phyloP scores from a whole-genome alignment of 1,140 invertebrate genomes.

The Theocolax elegans region DNA sequence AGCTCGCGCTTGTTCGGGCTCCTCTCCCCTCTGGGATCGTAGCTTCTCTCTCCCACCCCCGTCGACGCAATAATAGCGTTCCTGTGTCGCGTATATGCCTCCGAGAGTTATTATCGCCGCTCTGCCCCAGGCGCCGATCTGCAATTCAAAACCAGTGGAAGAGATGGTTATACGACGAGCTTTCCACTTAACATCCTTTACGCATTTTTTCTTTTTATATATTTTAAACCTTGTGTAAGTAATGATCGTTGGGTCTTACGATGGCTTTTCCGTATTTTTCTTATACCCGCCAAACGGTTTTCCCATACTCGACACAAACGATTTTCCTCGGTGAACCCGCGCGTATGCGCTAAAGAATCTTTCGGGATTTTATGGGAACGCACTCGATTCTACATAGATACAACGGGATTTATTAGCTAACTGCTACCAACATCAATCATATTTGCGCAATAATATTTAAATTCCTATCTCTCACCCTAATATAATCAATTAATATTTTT shows the following conservation, averaged over 20 bases:
- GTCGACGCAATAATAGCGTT: not conserved
- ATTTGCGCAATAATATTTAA: too few species aligned
- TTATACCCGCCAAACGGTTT: too few species aligned
- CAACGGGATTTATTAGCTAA: too few species aligned
- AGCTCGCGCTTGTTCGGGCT: conserved; percentile 31
- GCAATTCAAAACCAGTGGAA: conserved; percentile 25
- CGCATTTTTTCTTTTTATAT: not conserved
- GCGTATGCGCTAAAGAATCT: too few species aligned
- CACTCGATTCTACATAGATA: too few species aligned
- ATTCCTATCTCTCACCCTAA: too few species aligned
- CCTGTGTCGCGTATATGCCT: not conserved
- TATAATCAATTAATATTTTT: too few species aligned
- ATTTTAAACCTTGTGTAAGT: not conserved
- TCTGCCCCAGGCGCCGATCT: conserved; percentile 32
- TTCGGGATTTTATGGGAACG: too few species aligned
- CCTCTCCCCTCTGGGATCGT: not conserved
- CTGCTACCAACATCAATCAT: too few species aligned
- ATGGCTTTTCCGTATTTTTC: too few species aligned
- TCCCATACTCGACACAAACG: too few species aligned
- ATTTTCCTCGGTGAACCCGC: too few species aligned
- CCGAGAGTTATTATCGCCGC: conserved; percentile 21
- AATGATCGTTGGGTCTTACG: not conserved
- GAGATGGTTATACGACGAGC: not conserved
- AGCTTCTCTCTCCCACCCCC: not conserved
- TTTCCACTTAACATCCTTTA: conserved; percentile 5